A percentile compares a stretch with the other conserved stretches of the same genome.
Evolutionary conservation across 2,797 vertebrate species (phyloP).

Genomic region (Epinephelus malabaricus): DNA sequence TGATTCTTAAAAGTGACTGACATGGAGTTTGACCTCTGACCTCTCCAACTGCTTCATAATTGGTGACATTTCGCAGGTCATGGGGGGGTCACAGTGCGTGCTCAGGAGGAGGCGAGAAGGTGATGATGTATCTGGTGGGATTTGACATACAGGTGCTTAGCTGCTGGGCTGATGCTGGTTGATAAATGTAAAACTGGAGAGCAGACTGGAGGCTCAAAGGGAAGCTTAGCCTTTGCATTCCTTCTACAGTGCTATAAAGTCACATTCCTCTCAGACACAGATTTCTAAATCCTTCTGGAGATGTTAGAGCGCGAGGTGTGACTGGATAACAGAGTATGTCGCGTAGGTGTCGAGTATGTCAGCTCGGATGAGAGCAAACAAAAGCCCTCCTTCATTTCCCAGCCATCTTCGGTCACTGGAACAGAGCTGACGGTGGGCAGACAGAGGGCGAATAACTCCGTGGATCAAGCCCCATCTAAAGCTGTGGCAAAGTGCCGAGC

Average conservation of each 20-base stretch:
- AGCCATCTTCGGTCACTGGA: slow-evolving; percentile 45
- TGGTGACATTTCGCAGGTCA: slow-evolving; percentile 69
- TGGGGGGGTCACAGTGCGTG: slow-evolving; percentile 42
- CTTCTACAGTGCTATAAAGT: slow-evolving; percentile 57
- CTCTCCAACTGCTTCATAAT: slow-evolving; percentile 63
- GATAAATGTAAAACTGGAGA: slow-evolving; percentile 37
- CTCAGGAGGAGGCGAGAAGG: slow-evolving; percentile 34
- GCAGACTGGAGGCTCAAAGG: slow-evolving; percentile 51
- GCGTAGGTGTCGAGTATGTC: slow-evolving; percentile 24
- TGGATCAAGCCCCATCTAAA: slow-evolving; percentile 87
- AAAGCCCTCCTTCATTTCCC: slow-evolving; percentile 56
- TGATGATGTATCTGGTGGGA: slow-evolving; percentile 53
- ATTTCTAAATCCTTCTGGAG: slow-evolving; percentile 67
- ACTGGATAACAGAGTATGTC: slow-evolving; percentile 40
- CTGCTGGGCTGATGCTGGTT: slow-evolving; percentile 44
- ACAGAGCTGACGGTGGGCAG: slow-evolving; percentile 56
- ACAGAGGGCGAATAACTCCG: slow-evolving; percentile 80
- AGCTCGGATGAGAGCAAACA: slow-evolving; percentile 48
- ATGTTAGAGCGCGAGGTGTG: slow-evolving; percentile 50
- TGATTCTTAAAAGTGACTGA: slow-evolving; percentile 29
- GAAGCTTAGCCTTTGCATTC: slow-evolving; percentile 25
- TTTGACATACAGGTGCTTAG: slow-evolving; percentile 66
- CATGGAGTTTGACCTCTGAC: slow-evolving; percentile 58
- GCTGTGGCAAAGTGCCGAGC: slow-evolving; percentile 58
- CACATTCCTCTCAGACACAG: slow-evolving; percentile 64